Conservation (phyloP, 2,797 vertebrate species). For the Pseudochirops corinnae region DNA sequence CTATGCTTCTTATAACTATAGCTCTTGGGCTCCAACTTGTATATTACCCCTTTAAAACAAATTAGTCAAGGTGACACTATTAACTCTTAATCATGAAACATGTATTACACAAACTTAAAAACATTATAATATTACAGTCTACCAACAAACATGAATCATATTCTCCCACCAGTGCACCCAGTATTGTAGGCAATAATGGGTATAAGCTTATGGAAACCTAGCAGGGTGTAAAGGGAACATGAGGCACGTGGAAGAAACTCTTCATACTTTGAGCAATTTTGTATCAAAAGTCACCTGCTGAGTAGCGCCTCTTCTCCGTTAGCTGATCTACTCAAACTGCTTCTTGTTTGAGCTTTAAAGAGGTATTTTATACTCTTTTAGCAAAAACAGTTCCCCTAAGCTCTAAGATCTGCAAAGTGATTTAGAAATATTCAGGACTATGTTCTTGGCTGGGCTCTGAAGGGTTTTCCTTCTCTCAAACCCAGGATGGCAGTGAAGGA, state of each 20-base stretch:
- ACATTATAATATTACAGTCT: background rate
- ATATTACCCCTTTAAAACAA: background rate
- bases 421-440: background rate
- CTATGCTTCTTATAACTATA: background rate
- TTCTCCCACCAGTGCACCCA: background rate
- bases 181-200: background rate
- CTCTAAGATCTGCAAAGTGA: background rate
- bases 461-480: background rate
- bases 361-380: background rate
- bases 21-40: background rate
- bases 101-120: background rate
- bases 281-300: background rate
- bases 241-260: background rate
- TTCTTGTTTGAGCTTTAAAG: background rate
- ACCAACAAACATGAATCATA: background rate
- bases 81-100: background rate
- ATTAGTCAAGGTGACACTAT: background rate
- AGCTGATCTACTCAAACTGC: background rate
- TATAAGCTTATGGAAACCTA: background rate
- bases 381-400: background rate
- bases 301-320: background rate
- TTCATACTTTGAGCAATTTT: background rate
- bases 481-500: background rate
- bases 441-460: background rate
- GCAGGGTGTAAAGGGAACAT: background rate